Conservation (phyloP, 2,888 invertebrate genomes). For the Melanotus villosus region DNA sequence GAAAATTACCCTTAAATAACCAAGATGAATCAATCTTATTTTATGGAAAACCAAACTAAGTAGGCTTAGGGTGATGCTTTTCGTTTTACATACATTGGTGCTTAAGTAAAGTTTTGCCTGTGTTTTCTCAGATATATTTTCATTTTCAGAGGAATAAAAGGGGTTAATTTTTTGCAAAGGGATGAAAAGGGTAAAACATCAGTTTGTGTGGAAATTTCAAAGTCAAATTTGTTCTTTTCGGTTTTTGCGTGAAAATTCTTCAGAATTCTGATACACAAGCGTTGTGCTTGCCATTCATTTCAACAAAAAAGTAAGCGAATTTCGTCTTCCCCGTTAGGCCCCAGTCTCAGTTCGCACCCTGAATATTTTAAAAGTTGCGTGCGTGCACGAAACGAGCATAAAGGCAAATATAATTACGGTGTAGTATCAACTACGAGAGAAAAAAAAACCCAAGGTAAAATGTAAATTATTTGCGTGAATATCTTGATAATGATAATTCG, state of each 20-base stretch:
- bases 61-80: too few species aligned
- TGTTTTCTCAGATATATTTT: too few species aligned
- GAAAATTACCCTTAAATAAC: slow-evolving; percentile 58
- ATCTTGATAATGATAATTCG: slow-evolving; percentile 28
- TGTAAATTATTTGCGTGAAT: slow-evolving; percentile 22
- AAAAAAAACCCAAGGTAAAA: slow-evolving; percentile 26
- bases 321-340: neutral
- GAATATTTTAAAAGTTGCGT: slow-evolving; percentile 37
- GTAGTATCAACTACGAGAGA: slow-evolving; percentile 16
- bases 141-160: too few species aligned
- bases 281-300: neutral
- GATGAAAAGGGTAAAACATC: too few species aligned
- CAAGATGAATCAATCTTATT: slow-evolving; percentile 46
- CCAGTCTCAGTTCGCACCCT: slow-evolving; percentile 21
- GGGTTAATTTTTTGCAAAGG: too few species aligned
- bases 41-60: too few species aligned
- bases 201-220: too few species aligned
- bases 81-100: too few species aligned
- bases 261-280: too few species aligned
- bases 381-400: slow-evolving; percentile 36
- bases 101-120: too few species aligned
- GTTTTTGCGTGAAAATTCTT: too few species aligned
- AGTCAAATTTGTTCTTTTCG: too few species aligned
- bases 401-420: slow-evolving; percentile 38
- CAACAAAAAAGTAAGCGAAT: neutral